These are phyloP conservation scores for Leucozona laternaria DNA, from an alignment of 2,888 invertebrate species.

Conservation along the genomic window DNA sequence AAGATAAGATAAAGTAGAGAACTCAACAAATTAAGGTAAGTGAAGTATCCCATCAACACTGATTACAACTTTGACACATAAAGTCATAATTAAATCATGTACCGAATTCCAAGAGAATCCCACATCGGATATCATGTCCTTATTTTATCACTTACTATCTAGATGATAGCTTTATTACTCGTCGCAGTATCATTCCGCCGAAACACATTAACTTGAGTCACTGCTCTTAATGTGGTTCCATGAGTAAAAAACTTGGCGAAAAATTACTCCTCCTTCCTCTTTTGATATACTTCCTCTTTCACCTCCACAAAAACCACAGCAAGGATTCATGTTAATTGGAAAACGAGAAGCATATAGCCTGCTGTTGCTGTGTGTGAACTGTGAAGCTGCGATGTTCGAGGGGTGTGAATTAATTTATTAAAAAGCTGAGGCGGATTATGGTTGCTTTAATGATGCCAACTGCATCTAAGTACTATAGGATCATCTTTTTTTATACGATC, in stretches of 20 bases:
- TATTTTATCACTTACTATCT: conserved; percentile 44
- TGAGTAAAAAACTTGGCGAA: background rate
- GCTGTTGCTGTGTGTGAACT: background rate
- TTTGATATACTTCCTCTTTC: background rate
- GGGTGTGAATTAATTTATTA: conserved; percentile 64
- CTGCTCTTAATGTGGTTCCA: conserved; percentile 8
- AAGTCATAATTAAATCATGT: conserved; percentile 51
- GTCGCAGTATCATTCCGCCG: conserved; percentile 29
- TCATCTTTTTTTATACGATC: conserved; percentile 27
- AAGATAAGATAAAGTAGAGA: background rate
- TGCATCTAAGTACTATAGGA: conserved; percentile 42
- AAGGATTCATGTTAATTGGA: conserved; percentile 30
- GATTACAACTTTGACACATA: conserved; percentile 58
- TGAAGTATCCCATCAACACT: conserved; percentile 48
- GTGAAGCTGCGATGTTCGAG: background rate
- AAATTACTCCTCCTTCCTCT: background rate
- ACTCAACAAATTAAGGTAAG: conserved; percentile 52
- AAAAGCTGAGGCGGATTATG: conserved; percentile 33
- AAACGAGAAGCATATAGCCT: conserved; percentile 21
- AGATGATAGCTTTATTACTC: conserved; percentile 58
- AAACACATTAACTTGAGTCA: conserved; percentile 39
- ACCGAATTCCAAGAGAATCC: conserved; percentile 44
- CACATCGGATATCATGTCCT: conserved; percentile 48
- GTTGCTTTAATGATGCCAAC: conserved; percentile 56
- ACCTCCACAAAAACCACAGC: background rate